phyloP scores from a whole-genome alignment of 2,797 vertebrate species.

The Pelobates cultripes region DNA sequence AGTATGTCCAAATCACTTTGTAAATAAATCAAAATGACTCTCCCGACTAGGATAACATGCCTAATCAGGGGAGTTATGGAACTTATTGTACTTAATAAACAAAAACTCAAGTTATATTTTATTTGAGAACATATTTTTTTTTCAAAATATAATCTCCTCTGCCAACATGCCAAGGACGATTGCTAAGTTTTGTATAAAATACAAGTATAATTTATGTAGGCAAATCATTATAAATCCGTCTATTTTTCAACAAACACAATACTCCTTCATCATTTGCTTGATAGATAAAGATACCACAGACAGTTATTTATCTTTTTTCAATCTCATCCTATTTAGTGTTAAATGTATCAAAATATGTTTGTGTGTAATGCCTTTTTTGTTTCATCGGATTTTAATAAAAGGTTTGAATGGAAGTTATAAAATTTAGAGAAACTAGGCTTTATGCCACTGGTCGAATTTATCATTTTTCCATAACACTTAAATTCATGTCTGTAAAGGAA shows the following conservation, averaged over 20 bases:
- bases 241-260: not conserved
- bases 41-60: constrained; percentile 85
- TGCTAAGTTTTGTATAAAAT: constrained; percentile 4
- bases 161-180: constrained; percentile 73
- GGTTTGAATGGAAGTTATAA: constrained; percentile 26
- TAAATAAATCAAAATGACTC: constrained; percentile 89
- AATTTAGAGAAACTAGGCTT: constrained; percentile 42
- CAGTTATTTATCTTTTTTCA: not conserved
- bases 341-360: not conserved
- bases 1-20: constrained; percentile 87
- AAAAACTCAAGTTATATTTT: constrained; percentile 87
- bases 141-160: constrained; percentile 69
- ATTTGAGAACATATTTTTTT: constrained; percentile 68
- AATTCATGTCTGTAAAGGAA: not conserved
- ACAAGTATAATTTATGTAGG: not conserved
- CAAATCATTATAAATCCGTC: constrained; percentile 3
- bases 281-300: not conserved
- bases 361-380: constrained; percentile 8
- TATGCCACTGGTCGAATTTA: constrained; percentile 19
- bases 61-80: constrained; percentile 88
- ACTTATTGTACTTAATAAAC: constrained; percentile 94
- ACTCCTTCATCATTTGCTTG: not conserved
- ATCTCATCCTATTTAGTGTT: not conserved
- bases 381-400: constrained; percentile 11
- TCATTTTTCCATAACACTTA: constrained; percentile 20